These are phyloP conservation scores for Mustela nigripes DNA, from an alignment of 2,113 vertebrate genomes.

Conservation along the genomic window DNA sequence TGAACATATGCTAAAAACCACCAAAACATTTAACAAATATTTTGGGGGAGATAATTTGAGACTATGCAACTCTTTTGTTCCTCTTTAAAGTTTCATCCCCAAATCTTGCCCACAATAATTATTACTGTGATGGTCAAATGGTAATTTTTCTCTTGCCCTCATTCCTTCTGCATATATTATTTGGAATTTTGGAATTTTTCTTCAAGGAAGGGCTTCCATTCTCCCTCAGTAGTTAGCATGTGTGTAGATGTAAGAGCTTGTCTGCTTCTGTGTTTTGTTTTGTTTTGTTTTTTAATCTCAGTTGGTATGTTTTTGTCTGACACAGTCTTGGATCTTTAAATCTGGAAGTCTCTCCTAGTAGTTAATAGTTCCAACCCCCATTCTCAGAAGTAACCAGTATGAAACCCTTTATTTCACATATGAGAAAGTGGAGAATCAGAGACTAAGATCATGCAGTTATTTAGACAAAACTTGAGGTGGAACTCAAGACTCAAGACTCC, in stretches of 20 bases:
- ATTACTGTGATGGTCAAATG: neutral
- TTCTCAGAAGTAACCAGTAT: neutral
- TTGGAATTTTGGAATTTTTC: constrained; percentile 15
- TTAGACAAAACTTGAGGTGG: neutral
- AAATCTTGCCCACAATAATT: neutral
- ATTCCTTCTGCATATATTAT: constrained; percentile 30
- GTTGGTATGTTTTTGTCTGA: neutral
- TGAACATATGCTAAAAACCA: neutral
- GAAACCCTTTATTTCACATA: neutral
- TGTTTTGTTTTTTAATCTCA: neutral
- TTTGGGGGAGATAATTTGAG: neutral
- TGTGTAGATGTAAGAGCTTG: neutral
- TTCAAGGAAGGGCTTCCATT: neutral
- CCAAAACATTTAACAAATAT: neutral
- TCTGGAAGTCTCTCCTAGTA: neutral
- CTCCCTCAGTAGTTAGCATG: neutral
- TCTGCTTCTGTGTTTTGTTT: neutral
- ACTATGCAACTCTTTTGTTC: neutral
- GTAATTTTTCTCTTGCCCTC: constrained; percentile 1
- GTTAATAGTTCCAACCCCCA: neutral
- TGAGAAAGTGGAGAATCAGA: neutral
- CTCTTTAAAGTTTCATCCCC: neutral
- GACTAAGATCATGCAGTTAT: neutral
- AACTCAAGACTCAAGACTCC: neutral
- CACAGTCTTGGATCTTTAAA: too few species aligned